Conservation (phyloP, 2,888 invertebrate genomes). For the Dromius quadrimaculatus region DNA sequence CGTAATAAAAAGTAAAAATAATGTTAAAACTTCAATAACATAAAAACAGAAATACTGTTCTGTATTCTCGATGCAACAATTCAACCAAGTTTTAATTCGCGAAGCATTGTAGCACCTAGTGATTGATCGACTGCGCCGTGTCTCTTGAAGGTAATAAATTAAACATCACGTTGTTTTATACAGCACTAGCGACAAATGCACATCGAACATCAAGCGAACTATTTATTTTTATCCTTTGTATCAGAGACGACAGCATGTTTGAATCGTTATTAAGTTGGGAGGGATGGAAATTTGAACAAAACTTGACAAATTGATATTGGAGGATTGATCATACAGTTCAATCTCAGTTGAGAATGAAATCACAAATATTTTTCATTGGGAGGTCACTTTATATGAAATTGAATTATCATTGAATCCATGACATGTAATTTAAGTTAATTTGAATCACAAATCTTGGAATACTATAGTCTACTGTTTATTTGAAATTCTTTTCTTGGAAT, state of each 20-base stretch:
- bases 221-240: slow-evolving; percentile 39
- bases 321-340: too few relatives aligned
- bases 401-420: too few relatives aligned
- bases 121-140: slow-evolving; percentile 45
- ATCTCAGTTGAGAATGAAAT: too few relatives aligned
- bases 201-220: slow-evolving; percentile 13
- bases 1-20: too few relatives aligned
- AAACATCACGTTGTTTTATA: slow-evolving; percentile 40
- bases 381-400: too few relatives aligned
- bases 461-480: not conserved
- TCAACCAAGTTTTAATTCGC: slow-evolving; percentile 40
- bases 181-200: slow-evolving; percentile 11
- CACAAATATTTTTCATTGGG: too few relatives aligned
- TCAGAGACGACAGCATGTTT: not conserved
- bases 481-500: not conserved
- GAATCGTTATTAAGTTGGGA: slow-evolving; percentile 21
- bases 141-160: slow-evolving; percentile 46
- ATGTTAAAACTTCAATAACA: too few relatives aligned
- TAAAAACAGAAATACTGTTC: too few relatives aligned
- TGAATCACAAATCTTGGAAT: too few relatives aligned
- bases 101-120: slow-evolving; percentile 40
- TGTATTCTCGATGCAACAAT: slow-evolving; percentile 14
- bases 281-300: too few relatives aligned
- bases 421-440: too few relatives aligned
- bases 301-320: too few relatives aligned